Percentiles rank a stretch among this genome's conserved stretches.
These are phyloP conservation scores for Neodiprion pinetum DNA, from an alignment of 1,140 invertebrate species.

Conservation along the genomic window DNA sequence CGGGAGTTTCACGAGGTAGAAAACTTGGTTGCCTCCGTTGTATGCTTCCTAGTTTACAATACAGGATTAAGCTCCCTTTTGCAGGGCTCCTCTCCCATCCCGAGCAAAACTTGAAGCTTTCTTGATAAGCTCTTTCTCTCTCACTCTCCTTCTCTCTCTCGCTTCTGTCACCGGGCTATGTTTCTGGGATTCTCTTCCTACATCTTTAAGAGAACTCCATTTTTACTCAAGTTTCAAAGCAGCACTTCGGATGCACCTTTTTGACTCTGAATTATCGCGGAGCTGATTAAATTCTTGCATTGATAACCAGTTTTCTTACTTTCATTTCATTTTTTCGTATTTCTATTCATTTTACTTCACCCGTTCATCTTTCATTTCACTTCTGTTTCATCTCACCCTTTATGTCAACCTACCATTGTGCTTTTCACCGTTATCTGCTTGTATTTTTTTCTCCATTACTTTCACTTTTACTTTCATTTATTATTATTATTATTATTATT, in stretches of 20 bases:
- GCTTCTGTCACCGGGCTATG: constrained; percentile 14
- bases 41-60: constrained; percentile 56
- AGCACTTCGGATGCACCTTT: constrained; percentile 32
- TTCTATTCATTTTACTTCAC: too few species aligned
- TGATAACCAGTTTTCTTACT: too few species aligned
- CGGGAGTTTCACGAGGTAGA: constrained; percentile 9
- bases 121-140: constrained; percentile 51
- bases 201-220: constrained; percentile 16
- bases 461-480: too few species aligned
- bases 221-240: constrained; percentile 21
- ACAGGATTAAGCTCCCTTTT: constrained; percentile 50
- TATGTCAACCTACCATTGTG: too few species aligned
- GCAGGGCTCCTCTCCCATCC: constrained; percentile 9
- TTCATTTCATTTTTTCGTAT: too few species aligned
- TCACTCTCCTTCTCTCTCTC: constrained; percentile 22
- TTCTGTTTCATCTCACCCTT: too few species aligned
- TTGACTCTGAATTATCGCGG: neutral
- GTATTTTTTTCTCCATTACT: too few species aligned
- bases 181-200: constrained; percentile 15
- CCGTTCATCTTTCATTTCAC: too few species aligned
- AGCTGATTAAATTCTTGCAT: neutral
- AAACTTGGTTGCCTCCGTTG: constrained; percentile 47
- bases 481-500: too few species aligned
- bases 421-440: too few species aligned
- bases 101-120: constrained; percentile 49